Base-by-base conservation (phyloP, 2,113 vertebrate genomes). In the Craseonycteris thonglongyai region DNA sequence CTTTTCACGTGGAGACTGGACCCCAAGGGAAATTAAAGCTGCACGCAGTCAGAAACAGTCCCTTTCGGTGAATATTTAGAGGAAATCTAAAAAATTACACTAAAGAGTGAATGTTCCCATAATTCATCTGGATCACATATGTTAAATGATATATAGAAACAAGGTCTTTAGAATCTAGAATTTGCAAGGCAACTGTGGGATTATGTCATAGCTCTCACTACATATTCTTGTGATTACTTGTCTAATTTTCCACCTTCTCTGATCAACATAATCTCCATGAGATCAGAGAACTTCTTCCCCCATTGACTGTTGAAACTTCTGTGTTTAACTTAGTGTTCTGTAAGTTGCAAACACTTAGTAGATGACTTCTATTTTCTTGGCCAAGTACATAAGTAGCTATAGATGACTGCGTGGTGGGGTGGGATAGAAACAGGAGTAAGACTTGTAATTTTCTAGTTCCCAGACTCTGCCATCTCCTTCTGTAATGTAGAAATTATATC, bases 111-210 rank as follows among this genome's bases (percentile, higher is more conserved):
- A 88, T 28, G 58, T 58, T 95, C 88, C 88, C 71, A 68, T 85
- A 74, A 87, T 94, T 87, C 97, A 96, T 96, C 80, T 97, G 95
- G 92, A 51, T 92, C 84, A 72, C 96, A 96, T 76, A 96, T 95
- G 95, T 47, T 88, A 61, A 63, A 3, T 40, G 88, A 84, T 75
- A 92, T n/a, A 10, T 26, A 66, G 61, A 88, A 90, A 72, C 22
- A 40, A 85, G 87, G 68, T 47, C 75, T 93, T 96, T 94, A 85
- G 65, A 78, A 94, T 81, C 59, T 45, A 78, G 84, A 78, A 80
- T 84, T 81, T 83, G 21, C 19, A 33, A 88, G 74, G 71, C 69
- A 83, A 96, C 61, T 95, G 40, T 89, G 65, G 22, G 54, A 84
- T 96, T 94, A 87, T 90, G 63, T 95, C 95, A 95, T 35, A 59